Base-by-base conservation (phyloP, 1,140 invertebrate genomes). In the Agrilus planipennis region DNA sequence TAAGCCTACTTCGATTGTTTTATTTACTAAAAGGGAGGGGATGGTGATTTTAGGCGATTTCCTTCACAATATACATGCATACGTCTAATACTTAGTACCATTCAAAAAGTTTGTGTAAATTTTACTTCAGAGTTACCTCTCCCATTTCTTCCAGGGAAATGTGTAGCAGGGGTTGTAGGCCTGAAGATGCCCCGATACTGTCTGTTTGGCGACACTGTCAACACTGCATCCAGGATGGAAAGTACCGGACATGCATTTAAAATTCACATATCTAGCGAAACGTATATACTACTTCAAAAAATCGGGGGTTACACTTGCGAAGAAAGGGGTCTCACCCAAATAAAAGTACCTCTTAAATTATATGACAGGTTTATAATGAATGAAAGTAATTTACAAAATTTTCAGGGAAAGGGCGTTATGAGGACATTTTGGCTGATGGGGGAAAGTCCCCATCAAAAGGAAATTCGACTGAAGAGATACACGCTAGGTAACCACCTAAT, bases 131-230 rank as follows among this genome's bases (percentile, higher is more conserved):
- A 29, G 6, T 7, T 25, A n/a, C 23, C 23, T 43, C 40, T 34
- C 12, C 21, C 29, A 7, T 63, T 67, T 20, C 62, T 67, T 55
- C 61, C 62, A 53, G 73, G 74, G 0, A 68, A 70, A 40, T 74
- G 72, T 44, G 72, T 74, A 0, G 88, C 87, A 2, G 88, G 88
- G 3, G 84, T 92, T 0, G 87, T 92, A 1, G 88, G 88, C 1
- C 64, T 86, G 2, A 89, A 89, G 62, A 89, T 90, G 85, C 80
- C 84, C 0, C 70, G 84, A 28, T 89, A 89, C 63, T 89, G 87
- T 61, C 65, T 91, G 2, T 89, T 90, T 58, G 86, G 87, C 0
- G 89, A 92, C 61, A 92, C 88, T 0, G 88, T 92, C 14, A 81
- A 81, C 51, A 80, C 77, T 0, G 77, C 77, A 2, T 77, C 75